Evolutionary conservation across 2,797 vertebrate genomes (phyloP).

Genomic region (Austrolebias charrua): DNA sequence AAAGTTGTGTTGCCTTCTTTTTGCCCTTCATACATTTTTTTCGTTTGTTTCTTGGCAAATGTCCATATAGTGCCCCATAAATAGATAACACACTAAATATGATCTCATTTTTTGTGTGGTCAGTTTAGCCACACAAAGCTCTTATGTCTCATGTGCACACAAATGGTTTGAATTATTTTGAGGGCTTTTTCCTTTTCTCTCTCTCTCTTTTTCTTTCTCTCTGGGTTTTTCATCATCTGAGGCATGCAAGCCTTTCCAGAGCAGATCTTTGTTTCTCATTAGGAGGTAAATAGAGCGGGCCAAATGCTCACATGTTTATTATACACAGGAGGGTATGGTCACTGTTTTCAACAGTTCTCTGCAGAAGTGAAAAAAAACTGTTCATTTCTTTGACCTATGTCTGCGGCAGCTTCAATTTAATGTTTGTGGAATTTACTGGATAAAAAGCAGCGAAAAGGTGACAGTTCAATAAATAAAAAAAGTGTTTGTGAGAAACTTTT

Average conservation of each 20-base stretch:
- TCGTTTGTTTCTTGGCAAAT: constrained; percentile 53
- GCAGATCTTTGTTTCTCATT: constrained; percentile 79
- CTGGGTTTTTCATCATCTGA: constrained; percentile 68
- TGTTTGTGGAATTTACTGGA: constrained; percentile 48
- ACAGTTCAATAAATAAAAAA: constrained; percentile 30
- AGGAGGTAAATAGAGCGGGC: constrained; percentile 74
- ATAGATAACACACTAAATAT: constrained; percentile 62
- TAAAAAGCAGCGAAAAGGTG: constrained; percentile 45
- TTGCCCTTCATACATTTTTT: constrained; percentile 33
- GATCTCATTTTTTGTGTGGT: constrained; percentile 53
- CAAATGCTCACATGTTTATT: constrained; percentile 77
- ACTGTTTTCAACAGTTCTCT: constrained; percentile 62
- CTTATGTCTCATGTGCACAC: constrained; percentile 58
- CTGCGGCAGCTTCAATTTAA: constrained; percentile 55
- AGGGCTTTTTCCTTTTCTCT: constrained; percentile 41
- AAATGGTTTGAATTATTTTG: constrained; percentile 77
- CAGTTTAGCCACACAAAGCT: constrained; percentile 69
- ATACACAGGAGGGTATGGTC: constrained; percentile 72
- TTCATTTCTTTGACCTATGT: constrained; percentile 68
- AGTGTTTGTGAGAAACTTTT: constrained; percentile 23
- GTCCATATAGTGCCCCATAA: constrained; percentile 62
- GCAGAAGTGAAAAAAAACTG: constrained; percentile 34
- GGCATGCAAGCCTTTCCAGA: constrained; percentile 72
- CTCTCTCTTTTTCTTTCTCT: constrained; percentile 21
- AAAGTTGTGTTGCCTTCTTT: constrained; percentile 4